A percentile compares a stretch with the other conserved stretches of the same genome.
Conservation (phyloP, 1,140 invertebrate genomes). For the Tetragnatha versicolor region DNA sequence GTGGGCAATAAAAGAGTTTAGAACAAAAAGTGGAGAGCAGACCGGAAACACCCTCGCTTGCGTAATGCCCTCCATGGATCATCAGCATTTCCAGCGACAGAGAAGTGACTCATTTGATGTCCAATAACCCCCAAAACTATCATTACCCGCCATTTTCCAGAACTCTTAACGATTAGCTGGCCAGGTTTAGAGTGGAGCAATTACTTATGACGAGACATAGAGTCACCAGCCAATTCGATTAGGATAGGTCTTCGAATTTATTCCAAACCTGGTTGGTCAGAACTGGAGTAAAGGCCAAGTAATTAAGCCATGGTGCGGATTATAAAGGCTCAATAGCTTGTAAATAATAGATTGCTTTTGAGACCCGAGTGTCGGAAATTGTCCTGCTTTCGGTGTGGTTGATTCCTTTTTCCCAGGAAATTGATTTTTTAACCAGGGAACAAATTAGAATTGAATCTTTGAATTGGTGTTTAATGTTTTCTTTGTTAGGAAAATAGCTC, state of each 20-base stretch:
- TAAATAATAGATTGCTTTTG: slow-evolving; percentile 32
- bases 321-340: slow-evolving; percentile 14
- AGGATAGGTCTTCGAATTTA: slow-evolving; percentile 37
- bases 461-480: too few species aligned
- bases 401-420: too few species aligned
- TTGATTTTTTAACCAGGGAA: too few species aligned
- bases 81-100: slow-evolving; percentile 21
- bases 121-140: slow-evolving; percentile 38
- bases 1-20: neutral
- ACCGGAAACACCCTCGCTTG: slow-evolving; percentile 12
- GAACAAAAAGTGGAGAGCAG: neutral
- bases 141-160: slow-evolving; percentile 32
- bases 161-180: slow-evolving; percentile 46
- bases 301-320: neutral
- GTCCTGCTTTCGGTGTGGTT: too few species aligned
- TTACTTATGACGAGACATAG: slow-evolving; percentile 35
- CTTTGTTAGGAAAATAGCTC: too few species aligned
- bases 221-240: slow-evolving; percentile 36
- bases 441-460: too few species aligned
- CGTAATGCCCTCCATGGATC: slow-evolving; percentile 5
- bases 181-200: slow-evolving; percentile 27
- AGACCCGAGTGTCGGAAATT: neutral
- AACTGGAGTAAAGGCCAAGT: slow-evolving; percentile 7
- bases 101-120: slow-evolving; percentile 31
- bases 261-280: slow-evolving; percentile 15